phyloP scores from a whole-genome alignment of 37 sponge, comb jelly and placozoan genomes.

The Amphimedon queenslandica region DNA sequence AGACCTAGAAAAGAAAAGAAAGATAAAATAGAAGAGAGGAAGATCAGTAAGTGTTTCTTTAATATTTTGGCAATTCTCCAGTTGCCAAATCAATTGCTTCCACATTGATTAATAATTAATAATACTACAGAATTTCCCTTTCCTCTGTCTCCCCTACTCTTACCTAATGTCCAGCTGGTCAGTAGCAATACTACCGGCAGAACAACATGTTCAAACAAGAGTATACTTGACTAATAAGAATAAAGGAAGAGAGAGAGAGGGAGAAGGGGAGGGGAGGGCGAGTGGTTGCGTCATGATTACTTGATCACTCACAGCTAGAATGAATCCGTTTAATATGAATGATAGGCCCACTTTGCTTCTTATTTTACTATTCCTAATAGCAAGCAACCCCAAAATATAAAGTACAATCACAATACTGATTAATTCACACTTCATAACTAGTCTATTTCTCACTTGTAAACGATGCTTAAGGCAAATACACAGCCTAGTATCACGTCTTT shows the following conservation, averaged over 20 bases:
- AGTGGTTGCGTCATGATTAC: no score
- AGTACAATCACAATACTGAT: not conserved
- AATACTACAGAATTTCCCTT: no score
- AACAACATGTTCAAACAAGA: constrained; percentile 49
- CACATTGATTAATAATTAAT: no score
- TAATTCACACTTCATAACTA: not conserved
- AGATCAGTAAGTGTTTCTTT: not conserved
- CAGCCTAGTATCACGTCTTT: not conserved
- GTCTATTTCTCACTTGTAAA: not conserved
- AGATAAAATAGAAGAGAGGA: not conserved
- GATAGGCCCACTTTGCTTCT: constrained; percentile 53
- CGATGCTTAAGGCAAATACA: not conserved
- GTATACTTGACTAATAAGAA: constrained; percentile 39
- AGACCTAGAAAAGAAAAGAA: constrained; percentile 7
- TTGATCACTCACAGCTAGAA: constrained; percentile 45
- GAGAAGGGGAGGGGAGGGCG: no score
- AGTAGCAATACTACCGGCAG: constrained; percentile 33
- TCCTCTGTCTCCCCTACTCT: no score
- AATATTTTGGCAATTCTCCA: not conserved
- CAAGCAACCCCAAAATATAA: not conserved
- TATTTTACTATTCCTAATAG: constrained; percentile 57
- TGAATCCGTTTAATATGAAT: constrained; percentile 68
- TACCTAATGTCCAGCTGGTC: constrained; percentile 24
- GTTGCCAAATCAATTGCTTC: no score
- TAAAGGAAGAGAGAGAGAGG: not conserved